Conservation (phyloP, 2,797 vertebrate genomes). For the Aphelocoma californica region DNA sequence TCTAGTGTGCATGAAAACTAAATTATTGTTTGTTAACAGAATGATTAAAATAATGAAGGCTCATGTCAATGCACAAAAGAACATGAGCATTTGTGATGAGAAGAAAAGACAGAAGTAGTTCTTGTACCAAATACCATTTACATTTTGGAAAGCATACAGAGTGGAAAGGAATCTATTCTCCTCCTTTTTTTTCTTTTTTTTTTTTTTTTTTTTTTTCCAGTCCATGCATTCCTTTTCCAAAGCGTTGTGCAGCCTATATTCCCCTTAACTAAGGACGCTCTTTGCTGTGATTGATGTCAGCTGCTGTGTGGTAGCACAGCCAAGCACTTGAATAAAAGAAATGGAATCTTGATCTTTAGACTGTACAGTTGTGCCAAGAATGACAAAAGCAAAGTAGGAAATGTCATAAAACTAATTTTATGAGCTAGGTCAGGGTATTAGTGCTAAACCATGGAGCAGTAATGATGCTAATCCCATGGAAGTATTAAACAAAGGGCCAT, state of each 20-base stretch:
- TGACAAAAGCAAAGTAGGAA: conserved; percentile 59
- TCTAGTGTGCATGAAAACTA: neutral
- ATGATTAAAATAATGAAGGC: neutral
- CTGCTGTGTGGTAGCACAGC: conserved; percentile 62
- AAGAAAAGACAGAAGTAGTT: neutral
- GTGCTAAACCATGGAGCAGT: conserved; percentile 44
- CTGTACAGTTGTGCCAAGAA: conserved; percentile 52
- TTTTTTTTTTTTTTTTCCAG: neutral
- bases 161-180: neutral
- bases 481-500: conserved; percentile 45
- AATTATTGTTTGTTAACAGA: neutral
- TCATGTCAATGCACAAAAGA: neutral
- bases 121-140: neutral
- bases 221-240: neutral
- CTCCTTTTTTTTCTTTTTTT: neutral
- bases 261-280: conserved; percentile 16
- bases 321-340: conserved; percentile 71
- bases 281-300: conserved; percentile 73
- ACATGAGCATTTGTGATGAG: neutral
- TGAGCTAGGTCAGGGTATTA: conserved; percentile 17
- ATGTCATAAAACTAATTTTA: conserved; percentile 63
- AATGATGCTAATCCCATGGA: conserved; percentile 24
- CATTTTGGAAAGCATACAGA: neutral
- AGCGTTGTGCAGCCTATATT: conserved; percentile 17
- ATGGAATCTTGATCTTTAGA: conserved; percentile 66